Evolutionary conservation across 1,140 invertebrate genomes (phyloP).

Genomic region (Drosophila triauraria): DNA sequence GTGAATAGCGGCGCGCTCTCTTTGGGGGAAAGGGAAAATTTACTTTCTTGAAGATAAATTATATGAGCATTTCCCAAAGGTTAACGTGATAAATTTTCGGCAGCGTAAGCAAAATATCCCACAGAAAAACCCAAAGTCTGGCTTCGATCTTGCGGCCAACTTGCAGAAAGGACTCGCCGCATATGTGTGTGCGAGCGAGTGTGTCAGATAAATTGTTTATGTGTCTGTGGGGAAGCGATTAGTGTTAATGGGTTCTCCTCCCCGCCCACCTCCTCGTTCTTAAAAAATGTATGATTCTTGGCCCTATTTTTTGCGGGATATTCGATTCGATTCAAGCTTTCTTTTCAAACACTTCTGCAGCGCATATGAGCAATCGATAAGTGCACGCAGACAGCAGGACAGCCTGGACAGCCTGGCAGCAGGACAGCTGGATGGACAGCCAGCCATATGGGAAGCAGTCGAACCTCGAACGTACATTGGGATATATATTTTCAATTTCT

Average conservation of each 20-base stretch:
- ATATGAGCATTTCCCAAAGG: constrained; percentile 83
- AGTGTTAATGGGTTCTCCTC: constrained; percentile 78
- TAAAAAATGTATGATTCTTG: constrained; percentile 75
- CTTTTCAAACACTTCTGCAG: constrained; percentile 59
- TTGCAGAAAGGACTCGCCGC: constrained; percentile 50
- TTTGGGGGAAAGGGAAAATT: constrained; percentile 56
- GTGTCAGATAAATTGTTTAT: constrained; percentile 81
- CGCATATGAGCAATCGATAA: constrained; percentile 79
- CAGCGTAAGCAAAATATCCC: constrained; percentile 79
- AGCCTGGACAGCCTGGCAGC: constrained; percentile 8
- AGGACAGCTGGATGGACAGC: constrained; percentile 73
- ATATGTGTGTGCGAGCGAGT: constrained; percentile 44
- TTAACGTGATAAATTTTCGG: constrained; percentile 82
- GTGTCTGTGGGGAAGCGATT: constrained; percentile 83
- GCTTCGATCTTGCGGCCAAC: constrained; percentile 73
- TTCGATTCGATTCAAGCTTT: constrained; percentile 75
- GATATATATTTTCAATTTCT: constrained; percentile 80
- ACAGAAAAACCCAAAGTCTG: constrained; percentile 64
- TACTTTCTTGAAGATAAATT: constrained; percentile 81
- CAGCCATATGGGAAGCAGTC: constrained; percentile 73
- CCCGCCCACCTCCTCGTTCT: constrained; percentile 11
- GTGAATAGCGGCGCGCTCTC: constrained; percentile 18
- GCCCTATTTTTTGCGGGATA: constrained; percentile 63
- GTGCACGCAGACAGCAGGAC: constrained; percentile 58
- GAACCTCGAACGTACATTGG: constrained; percentile 48